Evolutionary conservation across 2,888 invertebrate genomes (phyloP), one percentile per base, ranked within the genome.

Genomic region (Pyralis farinalis): DNA sequence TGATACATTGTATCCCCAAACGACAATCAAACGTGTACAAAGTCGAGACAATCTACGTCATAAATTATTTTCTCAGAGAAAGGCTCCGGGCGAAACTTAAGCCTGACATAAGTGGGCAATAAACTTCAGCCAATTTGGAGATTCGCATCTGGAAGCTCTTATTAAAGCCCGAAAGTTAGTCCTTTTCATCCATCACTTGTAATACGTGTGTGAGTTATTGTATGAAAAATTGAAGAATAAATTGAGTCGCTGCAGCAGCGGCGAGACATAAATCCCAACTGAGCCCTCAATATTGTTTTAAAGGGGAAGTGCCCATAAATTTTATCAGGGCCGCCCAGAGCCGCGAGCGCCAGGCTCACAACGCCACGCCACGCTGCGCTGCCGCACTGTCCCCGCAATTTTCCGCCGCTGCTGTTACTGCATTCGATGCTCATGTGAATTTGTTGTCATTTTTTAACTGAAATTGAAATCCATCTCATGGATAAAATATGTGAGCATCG

Each of bases 281-380:
- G 89, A 88, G 87, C 89, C 89, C 87, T 88, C 89, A 89, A 90
- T 90, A 90, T 90, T 90, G 90, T 90, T 89, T 90, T 90, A 90
- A 90, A 89, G 87, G 85, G 88, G 86, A 87, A 85, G 87, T 86
- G 84, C 86, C 86, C 88, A 90, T 90, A 90, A 90, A 90, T 90
- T 89, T 87, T 88, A 88, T 88, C 88, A 85, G 82, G 81, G 78
- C 79, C 77, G 81, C 78, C 76, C 85, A 85, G 78, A 55, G 71
- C 71, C 67, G 67, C 68, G 67, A 60, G 63, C 69, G 58, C 65
- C 64, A 48, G 41, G 38, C 43, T 37, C 58, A 48, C 53, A 44
- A 32, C 53, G 38, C 44, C 53, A 9, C 40, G 37, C 39, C 45
- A 22, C 55, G 42, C 46, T 44, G 37, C 47, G 47, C 49, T 50